Evolutionary conservation across 2,888 invertebrate genomes (phyloP), one percentile per base, ranked within the genome.

Genomic region (Ophion obscuratus): DNA sequence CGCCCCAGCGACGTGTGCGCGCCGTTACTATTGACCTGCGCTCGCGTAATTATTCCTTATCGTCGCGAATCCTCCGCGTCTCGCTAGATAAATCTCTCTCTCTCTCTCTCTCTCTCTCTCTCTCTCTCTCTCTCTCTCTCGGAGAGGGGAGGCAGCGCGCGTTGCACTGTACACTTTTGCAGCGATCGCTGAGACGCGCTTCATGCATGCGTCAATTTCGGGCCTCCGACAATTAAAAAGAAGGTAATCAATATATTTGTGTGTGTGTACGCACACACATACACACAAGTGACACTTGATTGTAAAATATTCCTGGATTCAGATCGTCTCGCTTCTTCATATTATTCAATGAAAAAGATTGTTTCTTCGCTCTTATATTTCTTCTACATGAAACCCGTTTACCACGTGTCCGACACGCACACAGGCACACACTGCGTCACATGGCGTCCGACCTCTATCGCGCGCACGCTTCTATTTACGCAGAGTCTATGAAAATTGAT

Each of bases 11-110:
- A 91, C 91, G 89, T 90, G 88, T 76, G 88, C 87, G 53, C 53
- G 17, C 53, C 53, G 87, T 91, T 91, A 92, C 90, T 93, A 93
- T 93, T 92, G 93, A 94, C 93, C 92, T 91, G 92, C 92, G 92
- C 93, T 90, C 91, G 93, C 93, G 93, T 92, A 92, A 93, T 92
- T 91, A 91, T 89, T 89, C 89, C 90, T 90, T 87, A 90, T 90
- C 88, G 83, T 74, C 79, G 82, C n/a, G 57, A 78, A 82, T 89
- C 88, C 88, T 90, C 88, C 83, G 81, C 82, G 79, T 76, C 78
- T 53, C 36, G 44, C 17, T 47, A 40, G 47, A 24, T 7, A 40
- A 40, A 40, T 40, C 6, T 40, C 40, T 31, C 31, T n/a, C 47
- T 47, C 47, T 53, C 53, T 53, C 53, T 11, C 10, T 4, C 10